Conservation (phyloP, 2,888 invertebrate species). For the Drosophila borborema region DNA sequence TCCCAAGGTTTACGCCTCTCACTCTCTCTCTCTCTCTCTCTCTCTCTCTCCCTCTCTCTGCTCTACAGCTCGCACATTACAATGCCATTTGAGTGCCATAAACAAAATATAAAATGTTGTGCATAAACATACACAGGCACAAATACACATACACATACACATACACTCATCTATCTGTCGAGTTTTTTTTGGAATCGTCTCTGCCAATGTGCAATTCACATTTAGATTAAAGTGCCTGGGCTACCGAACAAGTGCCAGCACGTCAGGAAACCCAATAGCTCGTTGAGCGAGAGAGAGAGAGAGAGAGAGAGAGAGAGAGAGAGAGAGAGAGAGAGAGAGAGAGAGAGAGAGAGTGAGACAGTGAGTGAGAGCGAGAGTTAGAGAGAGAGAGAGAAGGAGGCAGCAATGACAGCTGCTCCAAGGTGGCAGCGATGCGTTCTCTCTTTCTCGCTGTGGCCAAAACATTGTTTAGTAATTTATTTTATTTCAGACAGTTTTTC, state of each 20-base stretch:
- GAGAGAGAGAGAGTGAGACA: not conserved
- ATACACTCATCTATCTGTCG: constrained; percentile 22
- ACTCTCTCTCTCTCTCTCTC: not conserved
- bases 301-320: not conserved
- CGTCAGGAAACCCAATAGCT: constrained; percentile 48
- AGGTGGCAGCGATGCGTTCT: constrained; percentile 35
- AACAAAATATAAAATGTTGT: constrained; percentile 67
- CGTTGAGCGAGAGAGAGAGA: not conserved
- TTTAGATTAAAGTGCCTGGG: constrained; percentile 73
- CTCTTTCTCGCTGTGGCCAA: constrained; percentile 28
- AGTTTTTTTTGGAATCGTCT: constrained; percentile 19
- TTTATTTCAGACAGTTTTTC: constrained; percentile 76
- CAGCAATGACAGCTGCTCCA: constrained; percentile 46
- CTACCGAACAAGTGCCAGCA: constrained; percentile 63
- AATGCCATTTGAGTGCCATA: constrained; percentile 68
- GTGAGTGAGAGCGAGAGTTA: not conserved
- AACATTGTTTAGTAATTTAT: constrained; percentile 81
- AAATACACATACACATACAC: not conserved
- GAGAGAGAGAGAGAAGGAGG: not conserved
- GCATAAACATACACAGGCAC: constrained; percentile 6
- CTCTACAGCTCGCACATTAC: constrained; percentile 32
- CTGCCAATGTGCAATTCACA: constrained; percentile 61
- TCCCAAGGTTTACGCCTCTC: constrained; percentile 1
- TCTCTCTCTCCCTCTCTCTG: not conserved
- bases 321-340: not conserved